Evolutionary conservation across 2,797 vertebrate species (phyloP), one percentile per base, ranked within the genome.

Genomic region (Champsocephalus esox): DNA sequence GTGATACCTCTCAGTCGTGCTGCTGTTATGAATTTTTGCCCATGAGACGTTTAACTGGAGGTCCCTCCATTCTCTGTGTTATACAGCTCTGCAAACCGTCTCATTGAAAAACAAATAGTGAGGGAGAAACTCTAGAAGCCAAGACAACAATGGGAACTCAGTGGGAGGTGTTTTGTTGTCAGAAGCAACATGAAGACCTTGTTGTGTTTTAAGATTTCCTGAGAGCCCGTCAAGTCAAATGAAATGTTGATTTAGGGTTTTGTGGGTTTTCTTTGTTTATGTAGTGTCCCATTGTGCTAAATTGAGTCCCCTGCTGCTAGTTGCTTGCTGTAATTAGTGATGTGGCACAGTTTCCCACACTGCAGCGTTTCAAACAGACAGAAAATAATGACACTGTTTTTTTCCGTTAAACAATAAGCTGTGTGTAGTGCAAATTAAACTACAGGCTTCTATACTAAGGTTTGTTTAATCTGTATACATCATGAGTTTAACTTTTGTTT

Each of bases 41-140:
- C 77, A 83, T 78, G 76, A 76, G 64, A 75, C 2, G 38, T 81
- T 82, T 38, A 60, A 66, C 57, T 5, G 43, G 63, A 85, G 79
- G 83, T 87, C 57, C 50, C 43, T 60, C 32, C 54, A 0, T 77
- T 73, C 58, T 73, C 62, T 60, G 44, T 32, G 13, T 73, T 3
- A 38, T 9, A 0, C 12, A 38, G 57, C 58, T 38, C 1, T 3
- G 43, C 60, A 70, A 83, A 73, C 55, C 0, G 21, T 70, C 66
- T 69, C 71, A 73, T 79, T 44, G 59, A 77, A 64, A 66, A 68
- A 48, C 71, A 71, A 81, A 83, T 17, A 62, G 11, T 19, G 61
- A 61, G 70, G 52, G 28, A 50, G 83, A 88, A 88, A 90, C 81
- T 71, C 66, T 16, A 80, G 76, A 66, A 77, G 83, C 70, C 66